Percentiles rank a stretch among this genome's conserved stretches.
phyloP scores from a whole-genome alignment of 1,140 invertebrate species.

The Leptopilina boulardi region DNA sequence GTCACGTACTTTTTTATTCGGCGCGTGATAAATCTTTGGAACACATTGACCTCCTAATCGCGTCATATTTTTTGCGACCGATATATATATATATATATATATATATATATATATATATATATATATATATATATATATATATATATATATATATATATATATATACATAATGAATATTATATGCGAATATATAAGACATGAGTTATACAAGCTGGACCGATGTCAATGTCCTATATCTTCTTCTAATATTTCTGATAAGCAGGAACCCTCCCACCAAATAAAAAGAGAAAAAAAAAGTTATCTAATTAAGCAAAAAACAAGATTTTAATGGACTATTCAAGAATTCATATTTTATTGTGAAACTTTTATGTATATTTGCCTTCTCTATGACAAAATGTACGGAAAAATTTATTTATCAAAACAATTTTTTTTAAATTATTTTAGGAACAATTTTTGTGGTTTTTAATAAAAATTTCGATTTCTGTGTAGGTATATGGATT shows the following conservation, averaged over 20 bases:
- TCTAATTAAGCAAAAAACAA: too few species aligned
- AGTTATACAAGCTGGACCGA: not conserved
- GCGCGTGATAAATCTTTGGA: constrained; percentile 55
- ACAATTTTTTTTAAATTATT: too few species aligned
- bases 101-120: too few species aligned
- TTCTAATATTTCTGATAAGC: not conserved
- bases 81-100: not conserved
- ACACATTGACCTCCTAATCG: constrained; percentile 61
- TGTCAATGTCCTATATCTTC: not conserved
- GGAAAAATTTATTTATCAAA: too few species aligned
- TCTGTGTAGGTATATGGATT: too few species aligned
- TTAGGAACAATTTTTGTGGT: too few species aligned
- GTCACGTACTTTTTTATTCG: constrained; percentile 57
- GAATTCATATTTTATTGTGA: too few species aligned
- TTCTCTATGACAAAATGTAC: too few species aligned
- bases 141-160: not conserved
- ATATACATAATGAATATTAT: not conserved
- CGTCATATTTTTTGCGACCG: constrained; percentile 52
- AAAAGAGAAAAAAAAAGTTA: too few species aligned
- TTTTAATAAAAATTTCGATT: too few species aligned
- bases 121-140: not conserved
- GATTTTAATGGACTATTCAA: too few species aligned
- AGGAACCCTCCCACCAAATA: not conserved
- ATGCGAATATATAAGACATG: not conserved
- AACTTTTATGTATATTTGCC: too few species aligned